A percentile compares a stretch with the other conserved stretches of the same genome.
phyloP scores from a whole-genome alignment of 2,888 invertebrate species.

The Luperina nickerlii region DNA sequence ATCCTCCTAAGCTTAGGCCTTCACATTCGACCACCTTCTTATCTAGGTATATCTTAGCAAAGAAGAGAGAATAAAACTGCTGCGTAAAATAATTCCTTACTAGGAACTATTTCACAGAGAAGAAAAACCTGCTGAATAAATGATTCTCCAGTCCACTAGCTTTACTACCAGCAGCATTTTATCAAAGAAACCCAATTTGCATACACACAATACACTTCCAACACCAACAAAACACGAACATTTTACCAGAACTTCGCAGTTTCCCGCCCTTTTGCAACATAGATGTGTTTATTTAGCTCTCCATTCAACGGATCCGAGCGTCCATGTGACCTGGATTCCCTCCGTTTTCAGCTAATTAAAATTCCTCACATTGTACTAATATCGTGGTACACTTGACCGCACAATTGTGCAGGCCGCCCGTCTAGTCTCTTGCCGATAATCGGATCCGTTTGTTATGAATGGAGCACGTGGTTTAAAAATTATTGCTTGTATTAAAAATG shows the following conservation, averaged over 20 bases:
- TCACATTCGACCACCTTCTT: background rate
- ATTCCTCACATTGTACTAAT: slow-evolving; percentile 64
- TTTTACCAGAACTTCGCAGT: slow-evolving; percentile 25
- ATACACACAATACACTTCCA: slow-evolving; percentile 37
- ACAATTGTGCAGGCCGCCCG: slow-evolving; percentile 39
- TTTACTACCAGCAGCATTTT: slow-evolving; percentile 2
- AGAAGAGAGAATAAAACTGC: background rate
- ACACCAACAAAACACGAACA: slow-evolving; percentile 32
- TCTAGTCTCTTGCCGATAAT: slow-evolving; percentile 31
- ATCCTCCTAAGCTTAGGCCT: background rate
- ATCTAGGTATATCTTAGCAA: background rate
- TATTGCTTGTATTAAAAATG: background rate
- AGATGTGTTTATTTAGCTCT: slow-evolving; percentile 51
- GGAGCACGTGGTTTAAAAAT: slow-evolving; percentile 21
- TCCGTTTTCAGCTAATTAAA: slow-evolving; percentile 69
- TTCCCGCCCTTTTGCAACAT: slow-evolving; percentile 47
- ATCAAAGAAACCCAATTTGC: slow-evolving; percentile 52
- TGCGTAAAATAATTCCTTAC: background rate
- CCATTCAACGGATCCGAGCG: slow-evolving; percentile 51
- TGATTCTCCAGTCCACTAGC: background rate
- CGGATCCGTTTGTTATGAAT: slow-evolving; percentile 38
- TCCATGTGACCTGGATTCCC: slow-evolving; percentile 66
- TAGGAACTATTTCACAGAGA: background rate
- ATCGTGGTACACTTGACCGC: slow-evolving; percentile 68
- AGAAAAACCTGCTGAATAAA: slow-evolving; percentile 25